phyloP scores from a whole-genome alignment of 2,113 vertebrate species.

The Lampris megalopsis region DNA sequence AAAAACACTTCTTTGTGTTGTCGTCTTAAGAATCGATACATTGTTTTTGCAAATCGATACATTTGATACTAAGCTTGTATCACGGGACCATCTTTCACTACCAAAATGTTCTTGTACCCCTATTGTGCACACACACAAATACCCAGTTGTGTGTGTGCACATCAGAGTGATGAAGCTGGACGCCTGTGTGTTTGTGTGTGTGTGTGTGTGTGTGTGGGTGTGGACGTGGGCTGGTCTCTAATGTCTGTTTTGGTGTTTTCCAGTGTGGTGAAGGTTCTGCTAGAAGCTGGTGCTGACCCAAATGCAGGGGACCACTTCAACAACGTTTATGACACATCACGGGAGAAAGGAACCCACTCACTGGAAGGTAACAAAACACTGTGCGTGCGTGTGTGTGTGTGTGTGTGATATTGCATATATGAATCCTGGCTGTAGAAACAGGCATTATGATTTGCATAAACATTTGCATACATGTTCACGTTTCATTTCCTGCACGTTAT shows the following conservation, averaged over 20 bases:
- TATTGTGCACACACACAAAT: not conserved
- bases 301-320: slow-evolving; percentile 94
- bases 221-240: too few species aligned
- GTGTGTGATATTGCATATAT: slow-evolving; percentile 72
- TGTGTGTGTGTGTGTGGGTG: slow-evolving; percentile 7
- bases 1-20: too few species aligned
- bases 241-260: slow-evolving; percentile 26
- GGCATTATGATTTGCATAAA: slow-evolving; percentile 68
- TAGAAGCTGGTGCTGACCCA: slow-evolving; percentile 90
- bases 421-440: slow-evolving; percentile 67
- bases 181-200: not conserved
- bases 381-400: slow-evolving; percentile 15
- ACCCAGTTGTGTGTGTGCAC: not conserved
- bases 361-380: slow-evolving; percentile 88
- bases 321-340: slow-evolving; percentile 92
- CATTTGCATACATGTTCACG: slow-evolving; percentile 83
- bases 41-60: not conserved
- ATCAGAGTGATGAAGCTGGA: not conserved
- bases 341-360: slow-evolving; percentile 92
- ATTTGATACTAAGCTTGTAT: too few species aligned
- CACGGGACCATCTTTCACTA: too few species aligned
- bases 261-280: slow-evolving; percentile 89
- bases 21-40: too few species aligned
- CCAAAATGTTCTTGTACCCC: too few species aligned
- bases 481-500: slow-evolving; percentile 75